Conservation (phyloP, 2,113 vertebrate genomes). For the Oenanthe melanoleuca region DNA sequence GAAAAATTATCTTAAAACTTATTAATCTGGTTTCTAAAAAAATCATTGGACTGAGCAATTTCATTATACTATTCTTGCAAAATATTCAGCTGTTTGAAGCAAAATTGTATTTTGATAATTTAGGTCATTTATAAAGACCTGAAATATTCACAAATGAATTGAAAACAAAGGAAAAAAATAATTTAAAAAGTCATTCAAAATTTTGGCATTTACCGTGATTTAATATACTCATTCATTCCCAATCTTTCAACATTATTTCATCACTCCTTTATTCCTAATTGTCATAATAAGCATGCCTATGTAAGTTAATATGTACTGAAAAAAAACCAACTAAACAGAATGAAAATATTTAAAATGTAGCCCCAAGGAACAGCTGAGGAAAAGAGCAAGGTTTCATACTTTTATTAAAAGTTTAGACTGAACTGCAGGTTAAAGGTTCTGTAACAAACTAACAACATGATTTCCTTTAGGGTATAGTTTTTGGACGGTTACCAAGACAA, state of each 20-base stretch:
- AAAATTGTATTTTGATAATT: constrained; percentile 70
- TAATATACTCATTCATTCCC: neutral
- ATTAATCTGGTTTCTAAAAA: neutral
- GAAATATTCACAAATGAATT: constrained; percentile 62
- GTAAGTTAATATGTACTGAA: constrained; percentile 29
- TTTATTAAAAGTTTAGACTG: constrained; percentile 26
- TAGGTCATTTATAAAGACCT: constrained; percentile 58
- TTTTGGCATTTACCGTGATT: neutral
- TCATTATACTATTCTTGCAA: constrained; percentile 38
- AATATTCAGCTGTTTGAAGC: constrained; percentile 59
- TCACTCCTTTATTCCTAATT: neutral
- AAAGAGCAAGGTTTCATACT: constrained; percentile 5
- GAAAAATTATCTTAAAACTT: constrained; percentile 15
- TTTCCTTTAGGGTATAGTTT: constrained; percentile 55
- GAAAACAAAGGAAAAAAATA: neutral
- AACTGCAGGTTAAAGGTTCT: constrained; percentile 56
- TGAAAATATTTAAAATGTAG: constrained; percentile 23
- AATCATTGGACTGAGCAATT: neutral
- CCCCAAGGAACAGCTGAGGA: constrained; percentile 6
- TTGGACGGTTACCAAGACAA: constrained; percentile 64
- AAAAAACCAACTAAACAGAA: constrained; percentile 5
- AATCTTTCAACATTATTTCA: neutral
- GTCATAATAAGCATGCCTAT: neutral
- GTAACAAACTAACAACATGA: constrained; percentile 14
- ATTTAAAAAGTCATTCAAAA: neutral